Evolutionary conservation across 1,140 invertebrate genomes (phyloP).

Genomic region (Brachionus koreanus): DNA sequence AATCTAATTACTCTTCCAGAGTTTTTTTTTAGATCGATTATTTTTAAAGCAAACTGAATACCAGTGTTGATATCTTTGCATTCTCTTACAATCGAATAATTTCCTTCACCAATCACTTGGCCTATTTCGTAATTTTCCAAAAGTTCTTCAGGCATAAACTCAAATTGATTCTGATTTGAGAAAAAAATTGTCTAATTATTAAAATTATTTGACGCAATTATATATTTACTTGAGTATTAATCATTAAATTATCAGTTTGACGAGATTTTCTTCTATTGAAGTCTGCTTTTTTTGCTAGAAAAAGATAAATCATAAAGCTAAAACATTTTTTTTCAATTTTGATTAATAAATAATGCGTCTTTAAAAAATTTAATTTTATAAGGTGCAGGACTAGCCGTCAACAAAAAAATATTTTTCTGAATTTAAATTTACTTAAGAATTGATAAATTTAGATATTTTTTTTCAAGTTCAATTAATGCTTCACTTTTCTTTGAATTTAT

Average conservation of each 20-base stretch:
- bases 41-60: conserved; percentile 44
- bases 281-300: not conserved
- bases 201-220: not conserved
- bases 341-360: no score
- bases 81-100: conserved; percentile 35
- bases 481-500: no score
- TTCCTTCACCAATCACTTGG: conserved; percentile 35
- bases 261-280: conserved; percentile 1
- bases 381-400: no score
- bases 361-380: no score
- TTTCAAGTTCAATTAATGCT: no score
- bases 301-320: not conserved
- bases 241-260: conserved; percentile 8
- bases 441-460: no score
- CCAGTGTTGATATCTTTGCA: conserved; percentile 41
- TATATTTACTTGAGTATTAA: not conserved
- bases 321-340: no score
- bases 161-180: not conserved
- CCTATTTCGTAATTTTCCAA: conserved; percentile 36
- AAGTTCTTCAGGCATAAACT: conserved; percentile 13
- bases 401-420: no score
- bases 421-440: no score
- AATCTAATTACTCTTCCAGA: not conserved
- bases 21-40: not conserved
- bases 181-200: not conserved